Evolutionary conservation across 2,888 invertebrate genomes (phyloP).

Genomic region (Geophilus truncorum): DNA sequence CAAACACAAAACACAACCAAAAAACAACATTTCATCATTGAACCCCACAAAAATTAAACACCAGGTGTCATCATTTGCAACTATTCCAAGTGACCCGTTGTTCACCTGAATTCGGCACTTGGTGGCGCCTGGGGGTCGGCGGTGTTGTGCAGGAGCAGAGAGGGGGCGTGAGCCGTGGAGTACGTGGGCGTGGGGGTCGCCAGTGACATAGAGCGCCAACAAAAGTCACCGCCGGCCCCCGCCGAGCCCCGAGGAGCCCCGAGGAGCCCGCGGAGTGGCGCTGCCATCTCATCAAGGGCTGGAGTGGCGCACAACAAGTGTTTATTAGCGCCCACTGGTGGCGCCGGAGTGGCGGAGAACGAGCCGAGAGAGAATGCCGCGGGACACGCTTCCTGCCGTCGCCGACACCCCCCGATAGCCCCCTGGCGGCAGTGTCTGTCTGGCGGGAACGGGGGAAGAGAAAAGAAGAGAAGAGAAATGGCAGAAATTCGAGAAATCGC

Average conservation of each 20-base stretch:
- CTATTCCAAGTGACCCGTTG: neutral
- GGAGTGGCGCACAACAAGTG: slow-evolving; percentile 22
- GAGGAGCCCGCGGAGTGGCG: slow-evolving; percentile 27
- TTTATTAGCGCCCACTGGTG: slow-evolving; percentile 16
- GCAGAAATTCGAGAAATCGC: too few species aligned
- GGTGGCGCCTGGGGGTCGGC: slow-evolving; percentile 15
- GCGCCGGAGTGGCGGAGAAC: slow-evolving; percentile 4
- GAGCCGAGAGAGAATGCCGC: neutral
- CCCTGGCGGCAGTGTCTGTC: too few species aligned
- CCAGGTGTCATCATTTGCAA: too few species aligned
- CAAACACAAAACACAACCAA: too few species aligned
- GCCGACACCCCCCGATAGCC: neutral
- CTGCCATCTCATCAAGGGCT: slow-evolving; percentile 19
- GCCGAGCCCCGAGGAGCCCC: too few species aligned
- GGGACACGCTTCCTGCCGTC: neutral
- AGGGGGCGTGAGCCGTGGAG: neutral
- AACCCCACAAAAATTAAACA: too few species aligned
- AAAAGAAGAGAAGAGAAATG: neutral
- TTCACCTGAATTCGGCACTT: neutral
- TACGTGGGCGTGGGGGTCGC: slow-evolving; percentile 18
- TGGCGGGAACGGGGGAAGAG: too few species aligned
- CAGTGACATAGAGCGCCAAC: slow-evolving; percentile 16
- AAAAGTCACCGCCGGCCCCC: slow-evolving; percentile 20
- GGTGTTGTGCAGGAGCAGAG: neutral
- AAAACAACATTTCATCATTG: too few species aligned